Evolutionary conservation across 2,888 invertebrate genomes (phyloP).

Genomic region (Cryptus armator): DNA sequence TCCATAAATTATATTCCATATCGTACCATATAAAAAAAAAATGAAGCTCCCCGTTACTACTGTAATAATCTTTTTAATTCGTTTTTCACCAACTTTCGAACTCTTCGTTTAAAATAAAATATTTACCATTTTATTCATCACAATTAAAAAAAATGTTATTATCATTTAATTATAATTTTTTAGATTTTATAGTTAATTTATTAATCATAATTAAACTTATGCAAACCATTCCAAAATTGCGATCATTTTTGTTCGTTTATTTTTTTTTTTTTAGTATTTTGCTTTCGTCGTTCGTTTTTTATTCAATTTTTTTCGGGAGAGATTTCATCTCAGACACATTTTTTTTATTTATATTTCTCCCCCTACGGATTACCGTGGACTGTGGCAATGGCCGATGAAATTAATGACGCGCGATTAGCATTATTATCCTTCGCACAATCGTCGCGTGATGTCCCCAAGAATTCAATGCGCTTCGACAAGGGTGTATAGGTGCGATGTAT

Average conservation of each 20-base stretch:
- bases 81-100: not conserved
- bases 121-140: not conserved
- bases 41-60: not conserved
- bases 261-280: not conserved
- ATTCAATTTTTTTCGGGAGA: not conserved
- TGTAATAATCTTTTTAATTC: not conserved
- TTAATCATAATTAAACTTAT: too few species aligned
- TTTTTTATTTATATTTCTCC: not conserved
- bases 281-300: not conserved
- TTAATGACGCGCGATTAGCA: slow-evolving; percentile 66
- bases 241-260: not conserved
- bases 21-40: slow-evolving; percentile 8
- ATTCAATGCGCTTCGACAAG: slow-evolving; percentile 32
- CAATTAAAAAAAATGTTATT: too few species aligned
- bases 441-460: slow-evolving; percentile 11
- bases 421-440: slow-evolving; percentile 57
- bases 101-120: not conserved
- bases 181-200: not conserved
- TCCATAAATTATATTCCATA: slow-evolving; percentile 30
- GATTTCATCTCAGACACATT: not conserved
- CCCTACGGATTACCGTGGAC: slow-evolving; percentile 35
- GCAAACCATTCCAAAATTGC: too few species aligned
- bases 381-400: slow-evolving; percentile 47
- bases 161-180: too few species aligned
- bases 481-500: slow-evolving; percentile 23